phyloP scores from a whole-genome alignment of 2,113 vertebrate genomes.

The Hippolais icterina region DNA sequence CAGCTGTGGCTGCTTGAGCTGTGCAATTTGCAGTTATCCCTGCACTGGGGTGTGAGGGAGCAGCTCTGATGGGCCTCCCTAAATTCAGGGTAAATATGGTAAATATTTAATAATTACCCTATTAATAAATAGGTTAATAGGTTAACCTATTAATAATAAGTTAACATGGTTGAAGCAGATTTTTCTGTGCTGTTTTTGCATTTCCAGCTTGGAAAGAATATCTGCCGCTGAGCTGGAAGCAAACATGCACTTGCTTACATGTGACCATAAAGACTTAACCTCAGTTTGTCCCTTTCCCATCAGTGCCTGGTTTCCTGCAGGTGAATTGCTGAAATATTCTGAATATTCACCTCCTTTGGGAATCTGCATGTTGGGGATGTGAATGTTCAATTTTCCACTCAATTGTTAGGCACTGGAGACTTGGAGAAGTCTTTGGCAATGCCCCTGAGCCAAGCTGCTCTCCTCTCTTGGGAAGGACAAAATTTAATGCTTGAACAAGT shows the following conservation, averaged over 20 bases:
- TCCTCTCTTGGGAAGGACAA: neutral
- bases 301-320: neutral
- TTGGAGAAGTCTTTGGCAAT: neutral
- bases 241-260: rapidly evolving
- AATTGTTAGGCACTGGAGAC: rapidly evolving
- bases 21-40: neutral
- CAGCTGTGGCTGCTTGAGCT: neutral
- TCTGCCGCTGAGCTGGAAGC: neutral
- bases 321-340: neutral
- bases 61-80: neutral
- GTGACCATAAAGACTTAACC: rapidly evolving
- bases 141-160: too few species aligned
- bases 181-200: neutral
- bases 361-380: neutral
- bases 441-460: neutral
- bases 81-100: neutral
- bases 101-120: too few species aligned
- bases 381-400: neutral
- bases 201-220: neutral
- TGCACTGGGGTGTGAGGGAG: neutral
- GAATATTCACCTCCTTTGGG: neutral
- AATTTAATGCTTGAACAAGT: rapidly evolving
- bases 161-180: too few species aligned
- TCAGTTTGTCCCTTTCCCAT: neutral
- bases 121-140: too few species aligned